Base-by-base conservation (phyloP, 1,140 invertebrate species). In the Zaprionus africanus region DNA sequence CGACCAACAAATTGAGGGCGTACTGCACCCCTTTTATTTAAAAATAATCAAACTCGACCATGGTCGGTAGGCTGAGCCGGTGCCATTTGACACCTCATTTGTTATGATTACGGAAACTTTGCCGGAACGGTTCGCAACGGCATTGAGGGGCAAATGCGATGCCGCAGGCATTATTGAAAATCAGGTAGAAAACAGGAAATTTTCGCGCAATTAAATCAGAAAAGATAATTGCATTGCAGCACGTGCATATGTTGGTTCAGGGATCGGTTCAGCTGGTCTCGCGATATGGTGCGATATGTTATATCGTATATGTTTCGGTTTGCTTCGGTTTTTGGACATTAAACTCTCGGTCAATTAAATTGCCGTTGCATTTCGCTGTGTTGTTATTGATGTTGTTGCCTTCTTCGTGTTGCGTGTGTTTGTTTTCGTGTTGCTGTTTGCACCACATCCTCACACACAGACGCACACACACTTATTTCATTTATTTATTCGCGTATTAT, bases 181-280 rank as follows among this genome's bases (percentile, higher is more conserved):
- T 66, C 70, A 67, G 76, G 63, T 86, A 65, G 62, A 67, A 87
- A 87, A 72, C 75, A 70, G 69, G 73, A 51, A 19, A 84, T 78
- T 88, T 79, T 78, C 78, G 58, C 70, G 61, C 81, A 82, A 87
- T 87, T 87, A 84, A 90, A 87, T 81, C 65, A 82, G 75, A 72
- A 64, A 72, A 67, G 59, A 71, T 80, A 87, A 69, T 69, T 64
- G 43, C 22, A 17, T 38, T 24, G 41, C 41, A 46, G 41, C 41
- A 46, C 65, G 31, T 60, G 43, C 41, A 69, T 57, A 68, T 74
- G 64, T 61, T 54, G 26, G 41, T 46, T 34, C 54, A 61, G 51
- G 22, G 24, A 46, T 46, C 41, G n/a, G 36, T 13, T 38, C 36
- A 38, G 36, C 36, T 12, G 36, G 36, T 38, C 13, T 38, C 36